Base-by-base conservation (phyloP, 35 echinoderm and acorn worm species). In the Diadema setosum region DNA sequence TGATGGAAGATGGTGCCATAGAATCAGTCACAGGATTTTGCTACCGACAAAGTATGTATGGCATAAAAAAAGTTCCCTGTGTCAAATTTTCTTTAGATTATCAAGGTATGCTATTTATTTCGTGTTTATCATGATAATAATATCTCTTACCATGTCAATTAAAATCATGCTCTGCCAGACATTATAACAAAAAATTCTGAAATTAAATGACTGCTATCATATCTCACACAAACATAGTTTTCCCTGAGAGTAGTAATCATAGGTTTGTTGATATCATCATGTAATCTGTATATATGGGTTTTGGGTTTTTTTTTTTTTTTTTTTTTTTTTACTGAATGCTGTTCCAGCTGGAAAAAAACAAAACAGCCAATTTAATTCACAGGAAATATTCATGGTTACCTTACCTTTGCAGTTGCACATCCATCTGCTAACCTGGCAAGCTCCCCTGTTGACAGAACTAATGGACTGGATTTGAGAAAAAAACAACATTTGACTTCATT, bases 341-440 rank as follows among this genome's bases (percentile, higher is more conserved):
- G 8, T 73, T 23, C 14, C 16, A 29, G 17, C 7, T 67, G 82
- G 24, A 6, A 84, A 6, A 7, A 6, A 84, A 7, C 45, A 21
- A 63, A n/a, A 18, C 9, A 6, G 26, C 21, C 45, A 6, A 70
- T 69, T 84, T 61, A 74, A 18, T 56, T 0, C 24, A 84, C 26
- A 46, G 20, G 40, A 84, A 8, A 36, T 24, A 5, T 25, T 3
- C 4, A 8, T 26, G 6, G 5, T 43, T 83, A 52, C 63, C 64
- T 58, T 89, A 98, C 96, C 75, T 94, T 50, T 37, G 90, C 87
- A 35, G 94, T 82, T 39, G 96, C 96, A 88, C 88, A 88, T 29
- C 96, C 96, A 92, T 98, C 91, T 58, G 92, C 89, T 74, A 98
- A 98, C 32, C 92, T 84, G 49, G 96, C 96, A 9, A 98, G 29